Base-by-base conservation (phyloP, 2,797 vertebrate genomes). In the Pagetopsis macropterus region DNA sequence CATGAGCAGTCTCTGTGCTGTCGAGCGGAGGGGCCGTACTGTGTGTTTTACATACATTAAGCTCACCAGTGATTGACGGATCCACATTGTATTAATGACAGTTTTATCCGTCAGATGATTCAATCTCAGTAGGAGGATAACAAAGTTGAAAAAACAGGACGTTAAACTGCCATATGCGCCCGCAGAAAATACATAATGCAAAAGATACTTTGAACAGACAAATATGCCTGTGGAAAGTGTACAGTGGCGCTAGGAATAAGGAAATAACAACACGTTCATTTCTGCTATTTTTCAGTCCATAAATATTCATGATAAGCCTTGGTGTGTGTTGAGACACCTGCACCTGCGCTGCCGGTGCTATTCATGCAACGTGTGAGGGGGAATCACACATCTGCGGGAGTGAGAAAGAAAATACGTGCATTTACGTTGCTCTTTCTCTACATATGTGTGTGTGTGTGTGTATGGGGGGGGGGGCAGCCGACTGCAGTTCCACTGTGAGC, bases 401-500 rank as follows among this genome's bases (percentile, higher is more conserved):
- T 68, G 69, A 67, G 52, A 81, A 52, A 66, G 49, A 65, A 70
- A 23, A 60, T 23, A 44, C 37, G 3, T 43, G 43, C 49, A 49
- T 74, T 72, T 57, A 59, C 8, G 17, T 19, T 56, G 10, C 8
- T 65, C 33, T 72, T 50, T 57, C 69, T 70, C 31, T 80, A 19
- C 23, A 14, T 49, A 1, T 31, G 5, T 55, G 19, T 15, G 49
- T 59, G 8, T 10, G 16, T 69, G 54, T 78, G 15, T 60, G 37
- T 44, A 21, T 33, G 23, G 23, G 23, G 4, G 21, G 3, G 45
- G 16, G 74, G 31, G 51, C 65, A 62, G 62, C 43, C 61, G 70
- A 72, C 48, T 85, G 84, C 85, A 86, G 88, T 91, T 87, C 90
- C 80, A 78, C 69, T 81, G 78, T 77, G 84, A 88, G 88, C 85